Conservation (phyloP, 1,140 invertebrate species). For the Drosophila sulfurigaster region DNA sequence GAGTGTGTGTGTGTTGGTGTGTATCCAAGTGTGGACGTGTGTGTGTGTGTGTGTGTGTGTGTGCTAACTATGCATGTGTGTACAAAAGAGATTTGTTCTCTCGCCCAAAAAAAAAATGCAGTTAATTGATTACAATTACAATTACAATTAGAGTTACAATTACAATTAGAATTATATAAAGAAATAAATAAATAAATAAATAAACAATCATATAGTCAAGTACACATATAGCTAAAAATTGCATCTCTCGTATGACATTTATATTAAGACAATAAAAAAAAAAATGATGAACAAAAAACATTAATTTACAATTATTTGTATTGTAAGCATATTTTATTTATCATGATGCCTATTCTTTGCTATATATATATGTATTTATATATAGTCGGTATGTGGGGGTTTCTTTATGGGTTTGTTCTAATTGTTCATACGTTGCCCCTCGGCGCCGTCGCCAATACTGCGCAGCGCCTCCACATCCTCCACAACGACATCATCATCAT, state of each 20-base stretch:
- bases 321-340: neutral
- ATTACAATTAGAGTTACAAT: constrained; percentile 29
- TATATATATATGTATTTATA: constrained; percentile 19
- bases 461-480: constrained; percentile 16
- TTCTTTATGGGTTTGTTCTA: constrained; percentile 6
- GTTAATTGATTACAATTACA: constrained; percentile 18
- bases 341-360: neutral
- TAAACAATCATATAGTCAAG: neutral
- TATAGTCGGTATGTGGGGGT: constrained; percentile 1
- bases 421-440: constrained; percentile 8
- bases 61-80: constrained; percentile 30
- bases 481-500: neutral
- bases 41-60: no score
- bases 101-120: constrained; percentile 36
- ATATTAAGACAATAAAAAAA: constrained; percentile 1
- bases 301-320: constrained; percentile 17
- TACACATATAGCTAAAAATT: constrained; percentile 49
- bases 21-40: neutral
- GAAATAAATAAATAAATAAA: constrained; percentile 25
- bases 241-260: constrained; percentile 33
- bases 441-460: constrained; percentile 33
- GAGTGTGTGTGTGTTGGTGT: constrained; percentile 16
- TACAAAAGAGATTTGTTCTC: constrained; percentile 37
- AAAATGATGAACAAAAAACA: neutral
- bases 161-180: constrained; percentile 35